Evolutionary conservation across 1,140 invertebrate genomes (phyloP).

Genomic region (Pseudachorutes palmiensis): DNA sequence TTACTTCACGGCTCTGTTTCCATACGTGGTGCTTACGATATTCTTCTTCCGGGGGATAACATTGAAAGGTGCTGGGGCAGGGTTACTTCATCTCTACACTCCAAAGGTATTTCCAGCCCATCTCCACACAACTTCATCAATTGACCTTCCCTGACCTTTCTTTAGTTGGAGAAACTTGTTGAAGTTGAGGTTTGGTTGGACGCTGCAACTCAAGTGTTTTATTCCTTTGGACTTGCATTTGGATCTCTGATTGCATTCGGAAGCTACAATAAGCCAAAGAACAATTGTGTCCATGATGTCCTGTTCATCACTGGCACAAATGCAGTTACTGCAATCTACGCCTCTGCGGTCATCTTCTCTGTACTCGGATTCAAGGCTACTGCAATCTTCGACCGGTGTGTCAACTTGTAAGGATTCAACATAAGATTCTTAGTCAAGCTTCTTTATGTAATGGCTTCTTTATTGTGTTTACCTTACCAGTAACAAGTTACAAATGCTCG

Average conservation of each 20-base stretch:
- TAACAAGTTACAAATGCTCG: conserved; percentile 26
- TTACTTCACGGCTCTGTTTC: conserved; percentile 93
- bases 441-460: background rate
- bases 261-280: conserved; percentile 80
- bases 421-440: background rate
- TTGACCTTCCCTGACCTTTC: no score
- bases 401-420: conserved; percentile 54
- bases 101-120: no score
- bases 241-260: conserved; percentile 85
- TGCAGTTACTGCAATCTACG: conserved; percentile 85
- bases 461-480: conserved; percentile 19
- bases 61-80: conserved; percentile 75
- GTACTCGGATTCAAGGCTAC: conserved; percentile 80
- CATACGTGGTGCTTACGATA: conserved; percentile 87
- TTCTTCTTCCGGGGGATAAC: conserved; percentile 89
- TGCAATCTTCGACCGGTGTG: conserved; percentile 68
- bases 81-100: conserved; percentile 83
- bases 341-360: conserved; percentile 82
- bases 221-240: conserved; percentile 86
- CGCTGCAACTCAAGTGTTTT: conserved; percentile 92
- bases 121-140: no score
- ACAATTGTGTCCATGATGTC: conserved; percentile 80
- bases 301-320: conserved; percentile 82
- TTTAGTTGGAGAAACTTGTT: conserved; percentile 65
- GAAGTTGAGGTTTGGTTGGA: conserved; percentile 83